phyloP scores from a whole-genome alignment of 2,888 invertebrate species.

The Lithophane ornitopus region DNA sequence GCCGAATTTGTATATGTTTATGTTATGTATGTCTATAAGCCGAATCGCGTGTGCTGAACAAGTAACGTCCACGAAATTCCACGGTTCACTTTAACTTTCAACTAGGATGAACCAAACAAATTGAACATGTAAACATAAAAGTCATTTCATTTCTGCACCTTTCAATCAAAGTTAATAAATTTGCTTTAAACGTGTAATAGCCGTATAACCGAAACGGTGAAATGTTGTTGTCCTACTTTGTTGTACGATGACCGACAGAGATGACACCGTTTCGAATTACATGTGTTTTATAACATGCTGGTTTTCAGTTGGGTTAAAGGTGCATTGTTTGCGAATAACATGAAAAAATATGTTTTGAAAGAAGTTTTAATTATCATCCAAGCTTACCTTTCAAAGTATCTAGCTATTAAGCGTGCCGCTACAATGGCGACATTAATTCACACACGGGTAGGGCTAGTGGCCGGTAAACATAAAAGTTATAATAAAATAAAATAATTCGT shows the following conservation, averaged over 20 bases:
- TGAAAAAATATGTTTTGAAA: too few species aligned
- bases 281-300: conserved; percentile 13
- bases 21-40: too few species aligned
- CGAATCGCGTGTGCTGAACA: neutral
- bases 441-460: too few species aligned
- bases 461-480: too few species aligned
- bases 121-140: neutral
- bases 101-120: neutral
- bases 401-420: too few species aligned
- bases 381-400: too few species aligned
- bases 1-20: too few species aligned
- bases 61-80: neutral
- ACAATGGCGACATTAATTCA: too few species aligned
- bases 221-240: conserved; percentile 48
- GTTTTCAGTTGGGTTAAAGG: neutral
- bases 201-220: conserved; percentile 11
- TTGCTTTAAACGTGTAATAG: conserved; percentile 10
- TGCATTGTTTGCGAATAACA: too few species aligned
- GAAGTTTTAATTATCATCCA: too few species aligned
- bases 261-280: conserved; percentile 52
- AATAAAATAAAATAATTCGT: too few species aligned
- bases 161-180: conserved; percentile 16
- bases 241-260: conserved; percentile 48
- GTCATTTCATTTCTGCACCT: neutral
- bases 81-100: neutral